Conservation (phyloP, 2,888 invertebrate genomes). For the Rotaria macrura region DNA sequence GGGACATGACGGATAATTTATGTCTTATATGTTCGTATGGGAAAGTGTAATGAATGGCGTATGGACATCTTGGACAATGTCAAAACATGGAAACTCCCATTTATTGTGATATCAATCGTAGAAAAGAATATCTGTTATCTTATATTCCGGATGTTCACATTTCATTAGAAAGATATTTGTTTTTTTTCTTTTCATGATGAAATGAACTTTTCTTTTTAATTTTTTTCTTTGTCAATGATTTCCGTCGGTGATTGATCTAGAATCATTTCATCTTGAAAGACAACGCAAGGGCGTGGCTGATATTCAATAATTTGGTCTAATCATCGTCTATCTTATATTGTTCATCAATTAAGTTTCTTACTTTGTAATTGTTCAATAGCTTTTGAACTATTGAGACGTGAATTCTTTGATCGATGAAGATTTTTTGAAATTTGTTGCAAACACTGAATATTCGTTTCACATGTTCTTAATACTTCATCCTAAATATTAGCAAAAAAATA, state of each 20-base stretch:
- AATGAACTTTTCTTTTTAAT: too few relatives aligned
- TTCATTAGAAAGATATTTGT: too few relatives aligned
- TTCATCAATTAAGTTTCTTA: background rate
- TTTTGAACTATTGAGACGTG: constrained; percentile 7
- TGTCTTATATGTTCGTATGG: background rate
- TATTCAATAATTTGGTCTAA: too few relatives aligned
- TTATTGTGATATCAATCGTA: too few relatives aligned
- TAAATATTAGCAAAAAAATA: background rate
- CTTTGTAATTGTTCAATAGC: constrained; percentile 17
- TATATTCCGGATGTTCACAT: too few relatives aligned
- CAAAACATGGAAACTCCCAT: background rate
- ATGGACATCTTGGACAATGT: background rate
- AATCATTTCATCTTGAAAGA: too few relatives aligned
- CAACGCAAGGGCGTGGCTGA: too few relatives aligned
- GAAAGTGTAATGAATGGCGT: background rate
- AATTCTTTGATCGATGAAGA: background rate
- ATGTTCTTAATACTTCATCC: constrained; percentile 3
- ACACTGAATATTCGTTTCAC: constrained; percentile 19
- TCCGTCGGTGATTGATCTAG: too few relatives aligned
- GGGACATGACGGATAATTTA: background rate
- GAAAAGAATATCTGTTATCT: too few relatives aligned
- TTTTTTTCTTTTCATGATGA: too few relatives aligned
- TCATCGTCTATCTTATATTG: too few relatives aligned
- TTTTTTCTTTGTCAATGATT: too few relatives aligned
- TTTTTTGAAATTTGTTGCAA: constrained; percentile 15